Conservation (phyloP, 2,113 vertebrate genomes). For the Rhynchomys soricoides region DNA sequence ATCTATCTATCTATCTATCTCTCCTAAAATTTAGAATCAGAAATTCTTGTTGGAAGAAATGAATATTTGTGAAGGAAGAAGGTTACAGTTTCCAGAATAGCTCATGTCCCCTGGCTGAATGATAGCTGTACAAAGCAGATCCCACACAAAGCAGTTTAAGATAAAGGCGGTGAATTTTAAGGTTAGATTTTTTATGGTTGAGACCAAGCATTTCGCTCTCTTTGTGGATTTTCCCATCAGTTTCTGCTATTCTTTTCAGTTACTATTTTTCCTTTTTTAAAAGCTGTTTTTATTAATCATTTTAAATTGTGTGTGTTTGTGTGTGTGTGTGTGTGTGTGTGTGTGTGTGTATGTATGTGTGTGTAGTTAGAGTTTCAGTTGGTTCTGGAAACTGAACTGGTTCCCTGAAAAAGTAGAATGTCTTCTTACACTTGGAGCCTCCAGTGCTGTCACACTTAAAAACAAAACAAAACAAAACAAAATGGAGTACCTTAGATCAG, state of each 20-base stretch:
- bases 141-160: conserved; percentile 19
- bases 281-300: neutral
- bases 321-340: neutral
- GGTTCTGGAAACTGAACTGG: neutral
- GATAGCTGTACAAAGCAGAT: neutral
- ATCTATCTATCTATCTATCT: too few species aligned
- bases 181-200: neutral
- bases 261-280: neutral
- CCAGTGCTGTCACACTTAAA: neutral
- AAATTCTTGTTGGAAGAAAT: neutral
- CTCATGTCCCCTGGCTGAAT: neutral
- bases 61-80: neutral
- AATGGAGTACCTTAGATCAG: neutral
- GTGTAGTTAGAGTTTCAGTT: neutral
- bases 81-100: neutral
- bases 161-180: conserved; percentile 2
- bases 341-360: neutral
- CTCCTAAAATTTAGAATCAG: neutral
- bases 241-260: neutral
- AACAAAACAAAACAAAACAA: neutral
- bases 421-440: too few species aligned
- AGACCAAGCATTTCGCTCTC: neutral
- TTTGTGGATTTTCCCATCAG: neutral
- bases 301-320: neutral
- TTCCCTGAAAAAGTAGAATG: neutral